Percentiles rank a stretch among this genome's conserved stretches.
These are phyloP conservation scores for Sylvia atricapilla DNA, from an alignment of 2,113 vertebrate genomes.

Conservation along the genomic window DNA sequence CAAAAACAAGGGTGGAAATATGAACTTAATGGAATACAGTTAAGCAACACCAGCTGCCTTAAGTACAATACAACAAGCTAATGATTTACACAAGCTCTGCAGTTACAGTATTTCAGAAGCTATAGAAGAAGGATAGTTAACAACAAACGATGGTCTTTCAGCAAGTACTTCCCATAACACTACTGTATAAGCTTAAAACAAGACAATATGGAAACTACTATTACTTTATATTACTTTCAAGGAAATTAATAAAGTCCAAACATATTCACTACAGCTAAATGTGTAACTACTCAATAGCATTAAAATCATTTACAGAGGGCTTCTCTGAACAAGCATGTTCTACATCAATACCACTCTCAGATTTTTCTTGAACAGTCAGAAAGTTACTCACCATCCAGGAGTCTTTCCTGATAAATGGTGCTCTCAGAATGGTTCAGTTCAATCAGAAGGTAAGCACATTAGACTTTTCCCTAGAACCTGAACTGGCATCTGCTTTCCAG, in stretches of 20 bases:
- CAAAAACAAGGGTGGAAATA: conserved; percentile 66
- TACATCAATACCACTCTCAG: conserved; percentile 38
- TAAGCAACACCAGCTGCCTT: conserved; percentile 72
- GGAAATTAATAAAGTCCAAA: conserved; percentile 19
- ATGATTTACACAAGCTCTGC: conserved; percentile 18
- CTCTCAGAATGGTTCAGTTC: conserved; percentile 65
- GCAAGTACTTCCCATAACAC: conserved; percentile 35
- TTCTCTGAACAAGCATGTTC: conserved; percentile 48
- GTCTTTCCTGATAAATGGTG: conserved; percentile 68
- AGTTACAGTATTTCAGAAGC: conserved; percentile 45
- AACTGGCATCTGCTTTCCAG: conserved; percentile 3
- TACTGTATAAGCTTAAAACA: conserved; percentile 25
- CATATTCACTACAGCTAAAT: conserved; percentile 29
- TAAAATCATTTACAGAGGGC: conserved; percentile 14
- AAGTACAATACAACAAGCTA: conserved; percentile 24
- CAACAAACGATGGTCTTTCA: conserved; percentile 30
- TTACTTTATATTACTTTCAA: conserved; percentile 12
- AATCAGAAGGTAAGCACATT: conserved; percentile 60
- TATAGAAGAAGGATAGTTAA: conserved; percentile 48
- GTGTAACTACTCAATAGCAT: neutral
- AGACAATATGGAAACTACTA: conserved; percentile 31
- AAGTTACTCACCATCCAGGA: conserved; percentile 71
- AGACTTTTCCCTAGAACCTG: conserved; percentile 47
- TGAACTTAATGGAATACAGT: conserved; percentile 65
- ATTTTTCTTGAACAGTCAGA: conserved; percentile 58